Base-by-base conservation (phyloP, 2,888 invertebrate genomes). In the Acanthosepion lycidas region DNA sequence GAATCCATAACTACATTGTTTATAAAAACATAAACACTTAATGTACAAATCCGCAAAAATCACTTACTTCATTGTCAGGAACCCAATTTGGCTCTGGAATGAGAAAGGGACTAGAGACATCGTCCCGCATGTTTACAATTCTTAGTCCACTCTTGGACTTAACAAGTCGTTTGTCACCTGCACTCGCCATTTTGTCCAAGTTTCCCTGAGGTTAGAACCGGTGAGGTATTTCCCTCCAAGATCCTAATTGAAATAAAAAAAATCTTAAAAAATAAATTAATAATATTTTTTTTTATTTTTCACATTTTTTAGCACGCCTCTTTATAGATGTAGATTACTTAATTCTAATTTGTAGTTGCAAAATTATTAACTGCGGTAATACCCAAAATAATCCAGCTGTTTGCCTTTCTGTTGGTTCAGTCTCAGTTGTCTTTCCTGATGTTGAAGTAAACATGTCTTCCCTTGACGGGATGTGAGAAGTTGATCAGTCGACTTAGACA, bases 21-120 rank as follows among this genome's bases (percentile, higher is more conserved):
- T 26, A 64, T 64, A 4, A 26, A 64, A 51, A 28, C 26, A 20
- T 55, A 53, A 33, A n/a, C 23, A 53, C 49, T 51, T 33, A n/a
- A 26, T 33, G 33, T 59, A 6, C 6, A 51, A 59, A 93, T 94
- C 28, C 33, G 28, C 6, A 20, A 26, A 64, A 64, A 64, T 26
- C 23, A 94, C 95, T 95, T 95, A 98, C 98, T 97, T 97, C 97
- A 93, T 96, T 97, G 95, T 98, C 98, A 53, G 97, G 97, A 53
- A 97, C 96, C 98, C 98, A 98, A 49, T 96, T 96, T 42, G 98
- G 98, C 96, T 98, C 98, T 91, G 96, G 95, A 64, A 98, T 95
- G 78, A 97, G 96, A 95, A 98, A 98, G 0, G 98, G 98, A 96
- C 98, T 98, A 91, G 96, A 96, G 92, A 96, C 96, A 93, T 96